A percentile compares a stretch with the other conserved stretches of the same genome.
These are phyloP conservation scores for Protonemura montana DNA, from an alignment of 2,888 invertebrate genomes.

Conservation along the genomic window DNA sequence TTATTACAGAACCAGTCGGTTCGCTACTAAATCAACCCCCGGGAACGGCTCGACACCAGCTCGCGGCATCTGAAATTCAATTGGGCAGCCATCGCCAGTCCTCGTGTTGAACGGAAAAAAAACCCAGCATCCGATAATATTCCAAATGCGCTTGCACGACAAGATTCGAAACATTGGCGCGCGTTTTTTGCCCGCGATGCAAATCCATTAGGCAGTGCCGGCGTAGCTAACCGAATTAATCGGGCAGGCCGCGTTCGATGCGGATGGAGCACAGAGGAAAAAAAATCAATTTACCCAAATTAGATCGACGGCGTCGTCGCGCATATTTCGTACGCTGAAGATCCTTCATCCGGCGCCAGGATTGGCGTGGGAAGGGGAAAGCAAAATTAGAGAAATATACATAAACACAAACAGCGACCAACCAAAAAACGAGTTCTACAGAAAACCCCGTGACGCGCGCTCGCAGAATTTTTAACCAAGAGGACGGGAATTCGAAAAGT, in stretches of 20 bases:
- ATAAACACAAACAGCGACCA: too few species aligned
- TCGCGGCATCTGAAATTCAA: not conserved
- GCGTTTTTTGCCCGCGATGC: not conserved
- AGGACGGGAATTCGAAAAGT: too few species aligned
- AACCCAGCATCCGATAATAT: not conserved
- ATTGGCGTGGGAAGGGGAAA: too few species aligned
- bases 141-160: too few species aligned
- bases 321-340: not conserved
- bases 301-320: not conserved
- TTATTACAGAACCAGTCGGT: too few species aligned
- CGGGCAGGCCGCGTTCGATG: not conserved
- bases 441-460: too few species aligned
- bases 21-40: not conserved
- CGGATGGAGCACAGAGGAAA: not conserved
- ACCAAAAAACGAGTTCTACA: too few species aligned
- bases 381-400: not conserved
- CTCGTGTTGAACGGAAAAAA: not conserved
- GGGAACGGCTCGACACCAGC: not conserved
- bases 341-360: not conserved
- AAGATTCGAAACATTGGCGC: not conserved
- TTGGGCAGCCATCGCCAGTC: not conserved
- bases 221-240: not conserved
- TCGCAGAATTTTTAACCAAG: too few species aligned
- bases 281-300: conserved; percentile 4
- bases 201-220: not conserved